Percentiles rank a stretch among this genome's conserved stretches.
Conservation (phyloP, 2,113 vertebrate species). For the Brevimyrus niger region DNA sequence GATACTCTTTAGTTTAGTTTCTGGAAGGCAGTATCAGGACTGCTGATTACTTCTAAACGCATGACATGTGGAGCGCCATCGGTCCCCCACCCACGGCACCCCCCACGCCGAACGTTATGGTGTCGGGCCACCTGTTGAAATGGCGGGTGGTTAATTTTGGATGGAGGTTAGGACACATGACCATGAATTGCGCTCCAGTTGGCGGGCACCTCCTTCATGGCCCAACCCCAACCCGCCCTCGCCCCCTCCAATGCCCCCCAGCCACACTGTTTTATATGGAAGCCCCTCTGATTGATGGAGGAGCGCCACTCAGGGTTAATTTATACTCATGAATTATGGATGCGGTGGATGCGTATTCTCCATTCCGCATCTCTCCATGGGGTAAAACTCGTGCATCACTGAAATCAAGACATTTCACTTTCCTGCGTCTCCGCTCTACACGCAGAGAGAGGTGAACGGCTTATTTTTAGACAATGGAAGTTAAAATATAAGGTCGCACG, state of each 20-base stretch:
- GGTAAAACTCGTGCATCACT: slow-evolving; percentile 60
- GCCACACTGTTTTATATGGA: slow-evolving; percentile 65
- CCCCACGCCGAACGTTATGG: slow-evolving; percentile 41
- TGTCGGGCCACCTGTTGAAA: slow-evolving; percentile 79
- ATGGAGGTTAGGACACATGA: slow-evolving; percentile 70
- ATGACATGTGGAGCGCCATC: slow-evolving; percentile 6
- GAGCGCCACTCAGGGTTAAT: slow-evolving; percentile 83
- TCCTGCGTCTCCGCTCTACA: slow-evolving; percentile 22
- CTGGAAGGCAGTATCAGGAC: not conserved
- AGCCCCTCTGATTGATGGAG: slow-evolving; percentile 83
- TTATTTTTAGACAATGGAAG: slow-evolving; percentile 43
- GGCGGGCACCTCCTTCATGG: slow-evolving; percentile 48
- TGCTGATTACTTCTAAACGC: not conserved
- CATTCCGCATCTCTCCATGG: slow-evolving; percentile 75
- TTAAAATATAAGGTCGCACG: slow-evolving; percentile 31
- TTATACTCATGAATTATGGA: slow-evolving; percentile 86
- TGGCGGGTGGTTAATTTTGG: slow-evolving; percentile 72
- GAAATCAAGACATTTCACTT: slow-evolving; percentile 51
- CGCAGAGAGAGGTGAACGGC: slow-evolving; percentile 24
- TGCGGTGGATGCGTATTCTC: slow-evolving; percentile 61
- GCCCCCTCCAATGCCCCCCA: slow-evolving; percentile 9
- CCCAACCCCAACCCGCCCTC: not conserved
- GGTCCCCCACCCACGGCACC: slow-evolving; percentile 20
- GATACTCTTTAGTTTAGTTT: not conserved
- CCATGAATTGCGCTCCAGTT: slow-evolving; percentile 64